Conservation (phyloP, 2,888 invertebrate species). For the Andrena bicolor region DNA sequence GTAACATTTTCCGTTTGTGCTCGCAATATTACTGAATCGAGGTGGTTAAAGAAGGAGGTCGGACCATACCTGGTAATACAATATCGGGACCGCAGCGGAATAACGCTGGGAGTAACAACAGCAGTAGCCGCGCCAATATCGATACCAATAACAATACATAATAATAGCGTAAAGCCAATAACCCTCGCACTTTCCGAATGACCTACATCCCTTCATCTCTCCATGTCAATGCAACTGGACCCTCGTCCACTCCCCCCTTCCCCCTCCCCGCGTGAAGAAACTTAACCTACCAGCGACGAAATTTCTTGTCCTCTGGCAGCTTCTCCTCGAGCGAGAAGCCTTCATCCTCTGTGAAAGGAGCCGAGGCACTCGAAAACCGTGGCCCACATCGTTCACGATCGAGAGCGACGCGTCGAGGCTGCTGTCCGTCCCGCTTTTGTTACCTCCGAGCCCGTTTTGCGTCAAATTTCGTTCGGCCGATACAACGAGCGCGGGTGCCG, state of each 20-base stretch:
- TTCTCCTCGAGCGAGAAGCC: neutral
- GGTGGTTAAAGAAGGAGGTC: neutral
- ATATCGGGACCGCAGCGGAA: neutral
- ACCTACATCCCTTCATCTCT: slow-evolving; percentile 35
- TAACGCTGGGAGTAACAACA: neutral
- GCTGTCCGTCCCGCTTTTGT: slow-evolving; percentile 1
- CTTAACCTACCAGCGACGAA: neutral
- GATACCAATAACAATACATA: slow-evolving; percentile 34
- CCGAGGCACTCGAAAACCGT: neutral
- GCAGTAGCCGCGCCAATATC: slow-evolving; percentile 12
- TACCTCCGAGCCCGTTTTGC: neutral
- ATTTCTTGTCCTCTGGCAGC: neutral
- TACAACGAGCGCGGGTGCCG: neutral
- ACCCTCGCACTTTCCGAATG: slow-evolving; percentile 40
- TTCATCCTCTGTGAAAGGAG: neutral
- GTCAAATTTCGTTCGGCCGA: neutral
- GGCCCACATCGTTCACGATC: slow-evolving; percentile 5
- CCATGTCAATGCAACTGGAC: slow-evolving; percentile 24
- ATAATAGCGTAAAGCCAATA: slow-evolving; percentile 43
- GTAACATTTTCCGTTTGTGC: no score
- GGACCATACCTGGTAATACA: neutral
- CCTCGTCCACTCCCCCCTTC: neutral
- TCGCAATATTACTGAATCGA: neutral
- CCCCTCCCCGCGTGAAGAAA: neutral
- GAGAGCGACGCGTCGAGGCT: neutral